A percentile compares a stretch with the other conserved stretches of the same genome.
Evolutionary conservation across 2,888 invertebrate species (phyloP).

Genomic region (Orthonevra nobilis): DNA sequence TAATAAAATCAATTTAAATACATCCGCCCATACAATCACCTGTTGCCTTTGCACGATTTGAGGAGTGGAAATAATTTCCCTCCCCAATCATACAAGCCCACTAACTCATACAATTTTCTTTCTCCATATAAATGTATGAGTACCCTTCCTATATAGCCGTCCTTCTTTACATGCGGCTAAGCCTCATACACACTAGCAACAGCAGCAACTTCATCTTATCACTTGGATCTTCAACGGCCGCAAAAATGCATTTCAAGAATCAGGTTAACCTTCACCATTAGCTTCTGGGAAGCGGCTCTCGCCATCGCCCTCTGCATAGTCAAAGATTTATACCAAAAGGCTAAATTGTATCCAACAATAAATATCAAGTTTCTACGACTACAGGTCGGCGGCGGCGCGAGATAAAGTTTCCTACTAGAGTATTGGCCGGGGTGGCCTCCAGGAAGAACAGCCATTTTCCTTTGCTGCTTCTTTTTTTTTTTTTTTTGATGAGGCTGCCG

Average conservation of each 20-base stretch:
- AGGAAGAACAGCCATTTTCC: slow-evolving; percentile 53
- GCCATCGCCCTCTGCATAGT: not conserved
- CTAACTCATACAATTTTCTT: too few species aligned
- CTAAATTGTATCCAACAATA: slow-evolving; percentile 49
- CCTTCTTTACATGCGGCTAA: too few species aligned
- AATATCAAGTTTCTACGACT: slow-evolving; percentile 61
- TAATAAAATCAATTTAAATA: too few species aligned
- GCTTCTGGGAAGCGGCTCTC: slow-evolving; percentile 38
- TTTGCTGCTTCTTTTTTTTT: not conserved
- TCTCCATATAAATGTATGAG: too few species aligned
- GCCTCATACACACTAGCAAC: too few species aligned
- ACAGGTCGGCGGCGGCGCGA: slow-evolving; percentile 43
- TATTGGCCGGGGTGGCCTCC: slow-evolving; percentile 55
- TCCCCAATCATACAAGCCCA: too few species aligned
- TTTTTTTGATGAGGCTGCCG: slow-evolving; percentile 10
- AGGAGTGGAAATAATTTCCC: too few species aligned
- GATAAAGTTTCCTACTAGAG: slow-evolving; percentile 61
- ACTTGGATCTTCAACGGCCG: too few species aligned
- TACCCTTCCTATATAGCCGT: too few species aligned
- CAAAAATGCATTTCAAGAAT: slow-evolving; percentile 67
- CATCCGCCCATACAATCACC: too few species aligned
- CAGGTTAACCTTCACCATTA: slow-evolving; percentile 69
- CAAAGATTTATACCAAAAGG: slow-evolving; percentile 43
- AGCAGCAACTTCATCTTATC: too few species aligned
- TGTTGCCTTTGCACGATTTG: too few species aligned